A percentile compares a stretch with the other conserved stretches of the same genome.
Conservation (phyloP, 1,140 invertebrate species). For the Dendrolimus punctatus region DNA sequence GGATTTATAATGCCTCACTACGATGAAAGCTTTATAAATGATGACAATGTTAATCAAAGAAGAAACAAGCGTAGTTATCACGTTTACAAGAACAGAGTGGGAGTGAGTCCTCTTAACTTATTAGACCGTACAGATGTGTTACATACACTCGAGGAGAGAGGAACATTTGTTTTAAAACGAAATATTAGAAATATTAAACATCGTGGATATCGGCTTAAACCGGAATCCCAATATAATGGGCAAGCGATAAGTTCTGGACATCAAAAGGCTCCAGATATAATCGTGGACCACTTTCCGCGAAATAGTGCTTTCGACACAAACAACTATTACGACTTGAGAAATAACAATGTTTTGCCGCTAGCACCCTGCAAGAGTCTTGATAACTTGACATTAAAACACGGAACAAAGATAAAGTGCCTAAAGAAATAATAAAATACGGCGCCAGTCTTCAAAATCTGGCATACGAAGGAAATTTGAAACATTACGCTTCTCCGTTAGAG, state of each 20-base stretch:
- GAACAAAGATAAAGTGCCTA: constrained; percentile 19
- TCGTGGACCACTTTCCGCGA: constrained; percentile 38
- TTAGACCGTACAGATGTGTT: constrained; percentile 41
- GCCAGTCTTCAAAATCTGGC: constrained; percentile 55
- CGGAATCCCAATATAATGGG: constrained; percentile 14
- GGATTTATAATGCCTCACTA: constrained; percentile 62
- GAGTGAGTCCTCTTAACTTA: constrained; percentile 38
- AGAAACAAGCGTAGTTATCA: constrained; percentile 69
- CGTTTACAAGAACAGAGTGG: constrained; percentile 65
- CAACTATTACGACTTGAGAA: constrained; percentile 52
- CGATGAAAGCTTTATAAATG: constrained; percentile 68
- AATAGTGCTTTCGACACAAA: constrained; percentile 49
- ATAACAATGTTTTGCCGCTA: constrained; percentile 48
- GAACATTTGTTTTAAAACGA: constrained; percentile 54
- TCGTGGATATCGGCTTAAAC: constrained; percentile 41
- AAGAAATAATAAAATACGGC: constrained; percentile 45
- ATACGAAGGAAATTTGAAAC: constrained; percentile 47
- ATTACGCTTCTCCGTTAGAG: constrained; percentile 44
- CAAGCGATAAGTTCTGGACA: constrained; percentile 9
- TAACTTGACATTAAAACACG: constrained; percentile 44
- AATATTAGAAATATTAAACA: constrained; percentile 63
- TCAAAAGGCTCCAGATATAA: constrained; percentile 36
- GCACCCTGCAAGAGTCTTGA: constrained; percentile 61
- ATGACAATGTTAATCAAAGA: constrained; percentile 66
- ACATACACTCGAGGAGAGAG: constrained; percentile 48